Conservation (phyloP, 2,113 vertebrate species). For the Perca fluviatilis region DNA sequence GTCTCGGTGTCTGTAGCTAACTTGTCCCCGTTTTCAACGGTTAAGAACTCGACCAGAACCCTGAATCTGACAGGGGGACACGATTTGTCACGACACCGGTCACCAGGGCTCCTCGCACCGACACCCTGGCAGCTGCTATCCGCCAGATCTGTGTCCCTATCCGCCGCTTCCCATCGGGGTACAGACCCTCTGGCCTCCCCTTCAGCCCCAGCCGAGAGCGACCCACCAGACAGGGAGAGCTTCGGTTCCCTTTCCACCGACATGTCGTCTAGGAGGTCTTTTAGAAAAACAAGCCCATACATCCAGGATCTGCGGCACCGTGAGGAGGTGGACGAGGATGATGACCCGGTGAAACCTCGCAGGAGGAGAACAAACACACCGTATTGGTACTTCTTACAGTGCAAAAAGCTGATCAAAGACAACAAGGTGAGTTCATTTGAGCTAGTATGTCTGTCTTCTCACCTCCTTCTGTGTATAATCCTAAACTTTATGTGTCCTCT, state of each 20-base stretch:
- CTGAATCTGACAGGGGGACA: not conserved
- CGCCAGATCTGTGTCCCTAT: slow-evolving; percentile 23
- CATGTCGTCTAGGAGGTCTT: slow-evolving; percentile 80
- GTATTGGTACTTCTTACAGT: slow-evolving; percentile 93
- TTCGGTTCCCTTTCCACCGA: slow-evolving; percentile 67
- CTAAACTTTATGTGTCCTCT: not conserved
- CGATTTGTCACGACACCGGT: not conserved
- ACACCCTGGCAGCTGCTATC: not conserved
- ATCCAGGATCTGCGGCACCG: slow-evolving; percentile 76
- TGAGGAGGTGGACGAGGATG: slow-evolving; percentile 40
- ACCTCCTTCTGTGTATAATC: not conserved
- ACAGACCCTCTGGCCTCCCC: not conserved
- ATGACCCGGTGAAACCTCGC: not conserved
- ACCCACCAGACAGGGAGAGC: not conserved
- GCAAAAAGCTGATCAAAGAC: slow-evolving; percentile 89
- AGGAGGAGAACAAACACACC: slow-evolving; percentile 85
- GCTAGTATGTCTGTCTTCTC: not conserved
- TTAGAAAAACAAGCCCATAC: slow-evolving; percentile 81
- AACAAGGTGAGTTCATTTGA: slow-evolving; percentile 85
- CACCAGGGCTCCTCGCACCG: not conserved
- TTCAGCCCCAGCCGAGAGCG: not conserved
- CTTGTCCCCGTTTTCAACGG: not conserved
- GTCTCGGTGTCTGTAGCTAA: not conserved
- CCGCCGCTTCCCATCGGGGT: not conserved
- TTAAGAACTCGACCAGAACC: not conserved